A percentile compares a stretch with the other conserved stretches of the same genome.
Evolutionary conservation across 2,888 invertebrate species (phyloP).

Genomic region (Elysia crispata): DNA sequence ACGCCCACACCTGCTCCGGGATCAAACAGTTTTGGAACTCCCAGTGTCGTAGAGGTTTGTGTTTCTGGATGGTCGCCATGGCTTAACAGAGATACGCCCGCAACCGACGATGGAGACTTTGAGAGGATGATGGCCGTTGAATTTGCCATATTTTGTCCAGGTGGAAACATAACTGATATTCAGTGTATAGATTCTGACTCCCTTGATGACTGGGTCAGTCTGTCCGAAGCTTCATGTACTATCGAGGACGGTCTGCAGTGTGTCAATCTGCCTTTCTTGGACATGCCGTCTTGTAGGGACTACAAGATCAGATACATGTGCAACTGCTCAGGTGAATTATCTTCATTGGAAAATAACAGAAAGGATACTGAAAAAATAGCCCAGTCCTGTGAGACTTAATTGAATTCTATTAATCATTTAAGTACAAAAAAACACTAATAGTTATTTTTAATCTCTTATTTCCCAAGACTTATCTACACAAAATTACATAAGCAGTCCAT

Average conservation of each 20-base stretch:
- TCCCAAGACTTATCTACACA: too few relatives aligned
- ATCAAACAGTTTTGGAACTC: slow-evolving; percentile 45
- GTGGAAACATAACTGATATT: slow-evolving; percentile 60
- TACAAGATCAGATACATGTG: slow-evolving; percentile 73
- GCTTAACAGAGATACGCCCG: slow-evolving; percentile 57
- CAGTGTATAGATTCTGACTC: slow-evolving; percentile 65
- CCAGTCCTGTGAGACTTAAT: too few relatives aligned
- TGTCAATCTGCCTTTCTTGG: slow-evolving; percentile 59
- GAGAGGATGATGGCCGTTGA: slow-evolving; percentile 59
- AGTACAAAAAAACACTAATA: too few relatives aligned
- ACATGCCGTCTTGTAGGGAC: slow-evolving; percentile 63
- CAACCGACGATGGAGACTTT: slow-evolving; percentile 55
- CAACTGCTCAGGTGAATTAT: slow-evolving; percentile 78
- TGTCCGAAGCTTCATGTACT: slow-evolving; percentile 63
- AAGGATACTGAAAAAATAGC: too few relatives aligned
- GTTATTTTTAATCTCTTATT: too few relatives aligned
- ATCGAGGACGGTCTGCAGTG: slow-evolving; percentile 86
- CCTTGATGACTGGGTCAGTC: slow-evolving; percentile 58
- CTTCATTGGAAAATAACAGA: too few relatives aligned
- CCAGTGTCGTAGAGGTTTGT: slow-evolving; percentile 47
- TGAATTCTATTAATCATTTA: too few relatives aligned
- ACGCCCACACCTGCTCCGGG: not conserved
- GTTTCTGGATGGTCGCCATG: slow-evolving; percentile 57
- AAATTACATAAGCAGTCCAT: too few relatives aligned
- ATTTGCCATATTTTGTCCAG: slow-evolving; percentile 55